These are phyloP conservation scores for Eupithecia inturbata DNA, from an alignment of 2,888 invertebrate genomes.

Conservation along the genomic window DNA sequence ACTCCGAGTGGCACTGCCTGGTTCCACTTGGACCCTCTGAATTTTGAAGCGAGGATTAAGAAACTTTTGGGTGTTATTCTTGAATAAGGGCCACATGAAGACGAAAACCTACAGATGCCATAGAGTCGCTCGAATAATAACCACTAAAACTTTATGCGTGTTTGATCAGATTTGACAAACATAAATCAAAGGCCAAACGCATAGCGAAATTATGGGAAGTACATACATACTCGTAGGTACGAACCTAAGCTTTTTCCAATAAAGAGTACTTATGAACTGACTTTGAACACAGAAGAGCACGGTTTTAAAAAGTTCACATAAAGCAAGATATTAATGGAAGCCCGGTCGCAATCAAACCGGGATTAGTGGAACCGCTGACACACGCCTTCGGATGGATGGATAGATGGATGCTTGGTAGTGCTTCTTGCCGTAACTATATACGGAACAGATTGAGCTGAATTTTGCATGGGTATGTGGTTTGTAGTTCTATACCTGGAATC, in stretches of 20 bases:
- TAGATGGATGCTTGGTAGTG: too few species aligned
- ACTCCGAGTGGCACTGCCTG: neutral
- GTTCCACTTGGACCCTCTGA: neutral
- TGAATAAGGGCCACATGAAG: neutral
- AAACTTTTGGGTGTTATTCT: neutral
- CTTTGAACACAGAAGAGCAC: slow-evolving; percentile 14
- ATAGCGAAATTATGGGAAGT: neutral
- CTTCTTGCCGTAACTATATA: too few species aligned
- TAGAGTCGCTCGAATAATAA: neutral
- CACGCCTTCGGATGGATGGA: slow-evolving; percentile 31
- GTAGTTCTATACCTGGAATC: neutral
- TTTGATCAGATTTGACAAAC: neutral
- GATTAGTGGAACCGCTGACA: slow-evolving; percentile 56
- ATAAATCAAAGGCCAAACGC: neutral
- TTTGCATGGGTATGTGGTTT: too few species aligned
- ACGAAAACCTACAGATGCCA: neutral
- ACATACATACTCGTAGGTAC: neutral
- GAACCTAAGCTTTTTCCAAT: neutral
- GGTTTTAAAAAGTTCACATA: slow-evolving; percentile 27
- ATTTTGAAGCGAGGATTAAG: neutral
- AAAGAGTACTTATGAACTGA: slow-evolving; percentile 5
- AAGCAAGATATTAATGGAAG: slow-evolving; percentile 53
- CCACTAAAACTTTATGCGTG: neutral
- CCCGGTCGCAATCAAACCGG: slow-evolving; percentile 59
- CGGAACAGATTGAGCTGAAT: too few species aligned